These are phyloP conservation scores for Trichechus manatus DNA, from an alignment of 2,113 vertebrate genomes.

Conservation along the genomic window DNA sequence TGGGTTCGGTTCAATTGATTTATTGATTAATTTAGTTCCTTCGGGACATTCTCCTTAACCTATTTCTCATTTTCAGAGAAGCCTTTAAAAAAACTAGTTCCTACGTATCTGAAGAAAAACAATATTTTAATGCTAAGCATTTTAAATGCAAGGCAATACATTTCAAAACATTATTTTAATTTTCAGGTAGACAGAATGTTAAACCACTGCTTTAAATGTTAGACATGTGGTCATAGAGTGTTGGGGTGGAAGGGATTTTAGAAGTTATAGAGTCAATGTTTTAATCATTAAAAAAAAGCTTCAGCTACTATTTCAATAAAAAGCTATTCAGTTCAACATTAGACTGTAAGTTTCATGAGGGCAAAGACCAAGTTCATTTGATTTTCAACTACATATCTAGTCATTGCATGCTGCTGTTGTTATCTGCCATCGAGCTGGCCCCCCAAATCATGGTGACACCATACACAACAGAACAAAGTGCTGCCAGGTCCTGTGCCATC, in stretches of 20 bases:
- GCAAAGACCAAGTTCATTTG: constrained; percentile 1
- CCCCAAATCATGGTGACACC: not conserved
- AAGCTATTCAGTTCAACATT: not conserved
- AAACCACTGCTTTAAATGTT: not conserved
- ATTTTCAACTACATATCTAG: not conserved
- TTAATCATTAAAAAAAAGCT: not conserved
- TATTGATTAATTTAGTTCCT: not conserved
- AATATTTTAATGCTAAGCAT: not conserved
- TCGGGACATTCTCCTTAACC: not conserved
- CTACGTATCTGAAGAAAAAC: constrained; percentile 2
- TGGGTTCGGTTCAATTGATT: not conserved
- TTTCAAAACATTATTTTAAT: constrained; percentile 48
- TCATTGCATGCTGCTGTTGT: not conserved
- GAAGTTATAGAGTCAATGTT: not conserved
- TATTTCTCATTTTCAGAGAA: constrained; percentile 17
- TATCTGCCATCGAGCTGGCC: not conserved
- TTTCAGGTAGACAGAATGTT: not conserved
- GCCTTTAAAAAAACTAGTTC: not conserved
- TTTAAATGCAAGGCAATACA: not conserved
- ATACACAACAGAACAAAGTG: not conserved
- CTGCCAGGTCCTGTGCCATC: not conserved
- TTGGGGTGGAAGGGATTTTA: not conserved
- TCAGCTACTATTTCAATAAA: constrained; percentile 22
- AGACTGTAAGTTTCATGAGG: not conserved
- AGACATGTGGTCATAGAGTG: not conserved